Evolutionary conservation across 2,888 invertebrate genomes (phyloP).

Genomic region (Chesias legatella): DNA sequence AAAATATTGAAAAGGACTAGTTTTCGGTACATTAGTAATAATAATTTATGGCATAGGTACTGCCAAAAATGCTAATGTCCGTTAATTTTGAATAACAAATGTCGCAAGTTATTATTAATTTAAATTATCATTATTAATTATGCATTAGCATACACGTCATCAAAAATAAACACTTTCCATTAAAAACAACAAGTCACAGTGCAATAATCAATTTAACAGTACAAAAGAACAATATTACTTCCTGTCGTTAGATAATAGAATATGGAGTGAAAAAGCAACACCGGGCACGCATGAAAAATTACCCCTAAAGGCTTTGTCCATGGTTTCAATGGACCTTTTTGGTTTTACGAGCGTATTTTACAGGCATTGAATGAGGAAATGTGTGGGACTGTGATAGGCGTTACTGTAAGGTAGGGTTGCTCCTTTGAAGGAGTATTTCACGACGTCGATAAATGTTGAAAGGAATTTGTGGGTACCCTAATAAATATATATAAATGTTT

Average conservation of each 20-base stretch:
- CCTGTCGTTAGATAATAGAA: slow-evolving; percentile 38
- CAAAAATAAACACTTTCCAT: slow-evolving; percentile 21
- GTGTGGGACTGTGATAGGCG: slow-evolving; percentile 24
- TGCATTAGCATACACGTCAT: not conserved
- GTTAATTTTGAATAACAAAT: no score
- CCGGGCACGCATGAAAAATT: slow-evolving; percentile 31
- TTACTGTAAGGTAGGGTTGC: slow-evolving; percentile 12
- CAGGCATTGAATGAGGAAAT: slow-evolving; percentile 26
- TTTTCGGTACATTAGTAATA: no score
- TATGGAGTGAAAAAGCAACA: slow-evolving; percentile 26
- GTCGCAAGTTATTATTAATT: no score
- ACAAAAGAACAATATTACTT: slow-evolving; percentile 46
- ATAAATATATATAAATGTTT: no score
- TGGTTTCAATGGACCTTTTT: slow-evolving; percentile 22
- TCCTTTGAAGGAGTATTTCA: not conserved
- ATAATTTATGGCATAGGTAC: no score
- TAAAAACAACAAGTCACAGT: slow-evolving; percentile 25
- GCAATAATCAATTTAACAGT: slow-evolving; percentile 33
- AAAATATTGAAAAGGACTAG: no score
- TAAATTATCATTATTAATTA: no score
- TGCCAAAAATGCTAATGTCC: no score
- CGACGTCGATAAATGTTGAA: not conserved
- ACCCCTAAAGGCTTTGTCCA: slow-evolving; percentile 25
- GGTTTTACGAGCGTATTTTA: slow-evolving; percentile 31
- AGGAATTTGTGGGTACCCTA: no score